Conservation (phyloP, 1,140 invertebrate genomes). For the Drosophila pachea region DNA sequence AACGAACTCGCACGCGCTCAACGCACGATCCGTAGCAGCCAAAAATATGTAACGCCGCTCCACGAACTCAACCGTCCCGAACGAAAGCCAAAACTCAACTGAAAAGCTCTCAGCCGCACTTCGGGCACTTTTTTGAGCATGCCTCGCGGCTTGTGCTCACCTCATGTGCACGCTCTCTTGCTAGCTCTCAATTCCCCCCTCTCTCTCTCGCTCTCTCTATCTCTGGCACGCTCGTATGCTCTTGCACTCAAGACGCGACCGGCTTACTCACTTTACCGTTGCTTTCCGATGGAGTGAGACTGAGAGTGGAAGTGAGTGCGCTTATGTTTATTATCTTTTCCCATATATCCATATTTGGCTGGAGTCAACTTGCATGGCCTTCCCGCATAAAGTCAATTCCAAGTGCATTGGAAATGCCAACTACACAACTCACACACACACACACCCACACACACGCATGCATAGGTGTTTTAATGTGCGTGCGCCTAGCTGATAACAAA, state of each 20-base stretch:
- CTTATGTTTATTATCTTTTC: conserved; percentile 18
- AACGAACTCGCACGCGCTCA: not conserved
- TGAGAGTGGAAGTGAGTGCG: conserved; percentile 26
- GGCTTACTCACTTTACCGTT: conserved; percentile 54
- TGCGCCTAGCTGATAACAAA: conserved; percentile 31
- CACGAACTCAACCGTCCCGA: conserved; percentile 13
- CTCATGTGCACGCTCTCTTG: too few species aligned
- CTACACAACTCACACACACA: not conserved
- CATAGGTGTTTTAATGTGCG: not conserved
- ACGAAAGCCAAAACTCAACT: conserved; percentile 35
- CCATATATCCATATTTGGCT: conserved; percentile 9
- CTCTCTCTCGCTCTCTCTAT: not conserved
- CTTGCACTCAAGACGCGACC: conserved; percentile 6
- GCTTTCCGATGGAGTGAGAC: not conserved
- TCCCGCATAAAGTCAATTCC: not conserved
- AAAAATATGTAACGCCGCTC: not conserved
- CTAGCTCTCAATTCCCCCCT: not conserved
- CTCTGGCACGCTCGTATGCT: not conserved
- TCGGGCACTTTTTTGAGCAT: conserved; percentile 34
- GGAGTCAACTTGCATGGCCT: conserved; percentile 7
- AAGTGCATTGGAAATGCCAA: conserved; percentile 8
- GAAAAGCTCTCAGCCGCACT: conserved; percentile 13
- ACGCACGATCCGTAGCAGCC: not conserved
- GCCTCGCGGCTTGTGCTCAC: not conserved
- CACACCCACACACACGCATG: not conserved